Evolutionary conservation across 2,888 invertebrate genomes (phyloP), one percentile per base, ranked within the genome.

Genomic region (Pterostichus niger): DNA sequence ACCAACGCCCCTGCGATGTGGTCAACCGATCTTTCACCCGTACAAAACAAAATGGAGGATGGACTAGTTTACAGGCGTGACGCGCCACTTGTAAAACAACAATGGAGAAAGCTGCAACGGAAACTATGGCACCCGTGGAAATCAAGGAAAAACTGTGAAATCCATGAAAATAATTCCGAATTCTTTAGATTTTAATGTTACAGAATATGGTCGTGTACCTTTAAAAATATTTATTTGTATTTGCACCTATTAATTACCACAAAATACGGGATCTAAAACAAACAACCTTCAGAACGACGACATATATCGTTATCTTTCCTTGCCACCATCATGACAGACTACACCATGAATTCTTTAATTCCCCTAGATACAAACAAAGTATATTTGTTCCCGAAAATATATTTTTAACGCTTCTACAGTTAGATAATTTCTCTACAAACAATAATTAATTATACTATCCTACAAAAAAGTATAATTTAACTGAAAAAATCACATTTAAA

Each of bases 1-100:
- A 88, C 88, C 87, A 88, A 88, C 89, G 89, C 89, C 90, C 90
- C 90, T 89, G 86, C 86, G 89, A 88, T 86, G 88, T 88, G 87
- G 89, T 89, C 89, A 90, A 90, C 90, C 89, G 88, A 86, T 87
- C 87, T 87, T 88, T 88, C 90, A 89, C 86, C 87, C 86, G 85
- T 86, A 87, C 86, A 86, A 78, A 85, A 86, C 86, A 89, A 89
- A 87, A 89, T 89, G 89, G 89, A 86, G 87, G 88, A 87, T 87
- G 88, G 87, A 87, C 89, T 89, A 89, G 87, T 87, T 89, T 88
- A 86, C 88, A 89, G 89, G 89, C 89, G 89, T 88, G 87, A 86
- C 87, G 83, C 83, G 77, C 82, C 54, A 82, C 82, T 75, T 82
- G 61, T 59, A 75, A 75, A 61, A 75, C 73, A 75, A 79, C 44